Conservation (phyloP, 2,888 invertebrate species). For the Rhogogaster chlorosoma region DNA sequence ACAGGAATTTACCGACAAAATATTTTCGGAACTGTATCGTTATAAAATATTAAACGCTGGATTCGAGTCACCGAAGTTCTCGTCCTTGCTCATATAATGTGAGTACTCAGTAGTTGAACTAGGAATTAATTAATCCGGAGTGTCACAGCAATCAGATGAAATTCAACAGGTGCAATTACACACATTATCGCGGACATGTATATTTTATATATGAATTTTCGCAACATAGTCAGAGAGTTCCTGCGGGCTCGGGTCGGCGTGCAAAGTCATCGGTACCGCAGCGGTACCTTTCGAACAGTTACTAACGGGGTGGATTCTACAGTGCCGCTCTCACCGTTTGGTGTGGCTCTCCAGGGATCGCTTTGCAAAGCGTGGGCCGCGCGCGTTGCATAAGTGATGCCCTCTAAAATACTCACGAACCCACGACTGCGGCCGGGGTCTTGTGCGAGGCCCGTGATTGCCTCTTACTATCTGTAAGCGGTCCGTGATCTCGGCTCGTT, state of each 20-base stretch:
- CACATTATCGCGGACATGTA: slow-evolving; percentile 1
- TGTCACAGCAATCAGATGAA: background rate
- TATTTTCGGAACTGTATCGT: background rate
- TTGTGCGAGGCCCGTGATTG: slow-evolving; percentile 48
- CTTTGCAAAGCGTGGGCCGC: slow-evolving; percentile 71
- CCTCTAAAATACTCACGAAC: slow-evolving; percentile 69
- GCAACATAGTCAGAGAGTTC: background rate
- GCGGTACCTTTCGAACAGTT: slow-evolving; percentile 19
- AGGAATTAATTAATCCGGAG: slow-evolving; percentile 1
- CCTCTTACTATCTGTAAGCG: slow-evolving; percentile 49
- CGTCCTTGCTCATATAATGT: background rate
- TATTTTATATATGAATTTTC: slow-evolving; percentile 19
- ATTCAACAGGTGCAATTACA: slow-evolving; percentile 48
- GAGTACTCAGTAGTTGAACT: no score
- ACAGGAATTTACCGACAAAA: background rate
- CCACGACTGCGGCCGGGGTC: slow-evolving; percentile 63
- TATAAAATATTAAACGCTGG: background rate
- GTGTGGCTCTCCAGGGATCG: slow-evolving; percentile 70
- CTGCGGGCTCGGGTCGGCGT: slow-evolving; percentile 6
- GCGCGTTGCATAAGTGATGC: slow-evolving; percentile 74
- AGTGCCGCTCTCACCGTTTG: slow-evolving; percentile 41
- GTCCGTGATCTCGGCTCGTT: slow-evolving; percentile 30
- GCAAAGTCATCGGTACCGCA: background rate
- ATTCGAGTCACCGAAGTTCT: background rate
- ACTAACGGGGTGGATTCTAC: slow-evolving; percentile 32